phyloP scores from a whole-genome alignment of 2,888 invertebrate species.

The Nephrocerus scutellatus region DNA sequence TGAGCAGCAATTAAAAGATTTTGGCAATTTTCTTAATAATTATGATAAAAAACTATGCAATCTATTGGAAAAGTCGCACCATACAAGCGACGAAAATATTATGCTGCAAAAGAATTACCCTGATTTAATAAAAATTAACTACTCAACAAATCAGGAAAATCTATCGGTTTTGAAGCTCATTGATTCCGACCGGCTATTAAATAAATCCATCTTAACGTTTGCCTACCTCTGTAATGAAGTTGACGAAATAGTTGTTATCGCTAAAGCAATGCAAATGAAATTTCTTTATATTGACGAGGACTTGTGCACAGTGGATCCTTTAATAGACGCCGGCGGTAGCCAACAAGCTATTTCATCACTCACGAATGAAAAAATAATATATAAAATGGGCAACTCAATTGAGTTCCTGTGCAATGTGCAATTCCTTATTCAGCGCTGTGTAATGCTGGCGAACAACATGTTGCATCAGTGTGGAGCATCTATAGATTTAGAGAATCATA shows the following conservation, averaged over 20 bases:
- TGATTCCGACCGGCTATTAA: slow-evolving; percentile 72
- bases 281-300: slow-evolving; percentile 42
- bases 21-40: slow-evolving; percentile 37
- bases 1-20: slow-evolving; percentile 39
- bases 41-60: slow-evolving; percentile 31
- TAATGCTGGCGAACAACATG: slow-evolving; percentile 64
- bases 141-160: slow-evolving; percentile 50
- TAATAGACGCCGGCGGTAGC: no score
- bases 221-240: slow-evolving; percentile 74
- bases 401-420: slow-evolving; percentile 58
- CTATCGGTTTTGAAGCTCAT: slow-evolving; percentile 62
- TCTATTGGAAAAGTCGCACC: slow-evolving; percentile 23
- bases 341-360: no score
- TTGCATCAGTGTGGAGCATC: slow-evolving; percentile 70
- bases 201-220: slow-evolving; percentile 71
- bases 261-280: slow-evolving; percentile 53
- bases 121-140: slow-evolving; percentile 30
- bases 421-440: slow-evolving; percentile 62
- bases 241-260: slow-evolving; percentile 59
- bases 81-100: slow-evolving; percentile 17
- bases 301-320: slow-evolving; percentile 18
- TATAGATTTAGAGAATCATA: slow-evolving; percentile 49
- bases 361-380: slow-evolving; percentile 26
- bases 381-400: slow-evolving; percentile 52
- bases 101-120: no score